Percentiles rank a stretch among this genome's conserved stretches.
phyloP scores from a whole-genome alignment of 53 echinoderm and acorn worm species.

The Arbacia lixula region DNA sequence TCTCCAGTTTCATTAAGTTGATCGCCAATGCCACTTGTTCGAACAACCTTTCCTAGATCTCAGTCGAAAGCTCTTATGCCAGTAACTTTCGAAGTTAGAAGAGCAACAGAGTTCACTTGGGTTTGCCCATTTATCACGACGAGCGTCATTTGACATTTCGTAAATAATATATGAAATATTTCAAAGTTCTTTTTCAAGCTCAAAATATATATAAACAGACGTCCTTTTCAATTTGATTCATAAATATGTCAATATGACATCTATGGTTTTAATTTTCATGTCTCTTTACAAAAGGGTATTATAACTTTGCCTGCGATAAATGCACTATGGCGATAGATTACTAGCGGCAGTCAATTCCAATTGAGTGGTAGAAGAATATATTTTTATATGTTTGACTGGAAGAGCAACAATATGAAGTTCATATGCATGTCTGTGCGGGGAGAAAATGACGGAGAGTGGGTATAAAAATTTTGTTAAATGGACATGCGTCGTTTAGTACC shows the following conservation, averaged over 20 bases:
- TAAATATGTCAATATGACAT: slow-evolving; percentile 48
- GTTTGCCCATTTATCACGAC: no score
- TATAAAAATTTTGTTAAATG: slow-evolving; percentile 60
- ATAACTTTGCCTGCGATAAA: slow-evolving; percentile 55
- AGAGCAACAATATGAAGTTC: slow-evolving; percentile 43
- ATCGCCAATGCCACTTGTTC: no score
- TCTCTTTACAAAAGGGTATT: slow-evolving; percentile 36
- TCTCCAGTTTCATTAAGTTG: no score
- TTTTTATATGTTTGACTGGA: slow-evolving; percentile 40
- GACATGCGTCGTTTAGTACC: slow-evolving; percentile 51
- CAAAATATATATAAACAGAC: background rate
- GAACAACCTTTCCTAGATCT: no score
- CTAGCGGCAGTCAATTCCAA: slow-evolving; percentile 35
- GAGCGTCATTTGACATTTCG: no score
- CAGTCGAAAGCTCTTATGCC: no score
- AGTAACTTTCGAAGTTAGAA: no score
- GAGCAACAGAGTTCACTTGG: no score
- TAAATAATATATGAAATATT: no score
- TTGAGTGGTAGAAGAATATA: slow-evolving; percentile 40
- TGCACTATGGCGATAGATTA: slow-evolving; percentile 35
- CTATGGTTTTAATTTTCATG: slow-evolving; percentile 1
- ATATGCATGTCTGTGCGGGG: slow-evolving; percentile 18
- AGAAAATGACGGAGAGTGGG: slow-evolving; percentile 36
- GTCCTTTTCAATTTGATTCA: slow-evolving; percentile 26
- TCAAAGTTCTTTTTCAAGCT: slow-evolving; percentile 18